These are phyloP conservation scores for Corythucha ciliata DNA, from an alignment of 2,888 invertebrate species.

Conservation along the genomic window DNA sequence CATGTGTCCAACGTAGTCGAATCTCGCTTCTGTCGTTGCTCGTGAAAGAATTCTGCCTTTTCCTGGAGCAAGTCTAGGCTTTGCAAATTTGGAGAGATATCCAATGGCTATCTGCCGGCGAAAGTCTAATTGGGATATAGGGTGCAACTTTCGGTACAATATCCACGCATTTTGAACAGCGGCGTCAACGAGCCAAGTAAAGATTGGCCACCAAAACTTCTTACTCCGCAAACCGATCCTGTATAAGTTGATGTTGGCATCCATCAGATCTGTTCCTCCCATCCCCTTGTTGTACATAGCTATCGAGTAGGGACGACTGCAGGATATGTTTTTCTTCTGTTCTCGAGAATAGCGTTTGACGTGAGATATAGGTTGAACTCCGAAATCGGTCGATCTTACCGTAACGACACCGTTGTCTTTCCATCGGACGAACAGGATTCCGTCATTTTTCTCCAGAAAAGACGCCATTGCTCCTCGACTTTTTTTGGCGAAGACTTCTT, in stretches of 20 bases:
- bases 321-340: no score
- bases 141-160: background rate
- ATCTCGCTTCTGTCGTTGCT: background rate
- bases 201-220: conserved; percentile 2
- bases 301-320: no score
- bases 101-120: conserved; percentile 10
- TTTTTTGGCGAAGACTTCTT: no score
- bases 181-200: conserved; percentile 6
- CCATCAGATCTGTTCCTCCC: conserved; percentile 10
- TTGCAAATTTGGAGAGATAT: background rate
- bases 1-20: conserved; percentile 1
- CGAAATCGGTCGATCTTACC: no score
- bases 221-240: conserved; percentile 2
- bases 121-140: conserved; percentile 6
- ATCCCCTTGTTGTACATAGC: no score
- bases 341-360: no score
- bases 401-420: no score
- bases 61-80: background rate
- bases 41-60: background rate
- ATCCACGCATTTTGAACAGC: conserved; percentile 10
- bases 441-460: no score
- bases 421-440: no score
- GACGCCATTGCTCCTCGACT: no score
- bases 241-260: conserved; percentile 5
- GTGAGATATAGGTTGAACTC: no score